A percentile compares a stretch with the other conserved stretches of the same genome.
These are phyloP conservation scores for Eumerus sabulonum DNA, from an alignment of 2,888 invertebrate species.

Conservation along the genomic window DNA sequence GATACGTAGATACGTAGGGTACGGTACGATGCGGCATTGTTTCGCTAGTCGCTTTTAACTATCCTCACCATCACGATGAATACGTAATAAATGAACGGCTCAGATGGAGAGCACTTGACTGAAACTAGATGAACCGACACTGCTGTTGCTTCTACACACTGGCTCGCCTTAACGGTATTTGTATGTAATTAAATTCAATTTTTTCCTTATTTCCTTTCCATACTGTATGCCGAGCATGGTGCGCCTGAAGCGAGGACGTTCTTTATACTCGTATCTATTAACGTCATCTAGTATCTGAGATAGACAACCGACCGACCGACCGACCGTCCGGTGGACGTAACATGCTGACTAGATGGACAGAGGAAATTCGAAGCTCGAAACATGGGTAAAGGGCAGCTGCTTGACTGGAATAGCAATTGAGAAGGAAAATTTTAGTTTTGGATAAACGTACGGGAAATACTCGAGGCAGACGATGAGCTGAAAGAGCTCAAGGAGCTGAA, in stretches of 20 bases:
- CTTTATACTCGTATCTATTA: not conserved
- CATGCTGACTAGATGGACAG: constrained; percentile 17
- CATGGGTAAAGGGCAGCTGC: constrained; percentile 47
- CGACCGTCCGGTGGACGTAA: constrained; percentile 6
- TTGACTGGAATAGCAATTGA: constrained; percentile 62
- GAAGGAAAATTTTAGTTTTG: constrained; percentile 16
- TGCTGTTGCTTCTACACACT: constrained; percentile 35
- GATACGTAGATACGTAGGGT: no score
- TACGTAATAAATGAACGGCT: constrained; percentile 62
- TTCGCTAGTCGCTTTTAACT: constrained; percentile 20
- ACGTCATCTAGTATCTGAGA: not conserved
- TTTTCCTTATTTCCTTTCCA: no score
- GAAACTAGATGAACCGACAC: constrained; percentile 48
- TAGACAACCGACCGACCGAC: constrained; percentile 11
- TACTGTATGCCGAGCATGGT: constrained; percentile 69
- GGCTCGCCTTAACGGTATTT: constrained; percentile 73
- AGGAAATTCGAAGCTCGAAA: not conserved
- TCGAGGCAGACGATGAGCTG: constrained; percentile 18
- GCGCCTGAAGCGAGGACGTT: constrained; percentile 37
- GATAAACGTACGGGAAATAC: no score
- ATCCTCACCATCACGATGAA: constrained; percentile 53
- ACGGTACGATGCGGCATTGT: not conserved
- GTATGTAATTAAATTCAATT: constrained; percentile 76
- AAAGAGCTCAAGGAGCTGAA: constrained; percentile 36
- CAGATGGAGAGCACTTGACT: constrained; percentile 59